Base-by-base conservation (phyloP, 2,113 vertebrate genomes). In the Ceyx melanurus region DNA sequence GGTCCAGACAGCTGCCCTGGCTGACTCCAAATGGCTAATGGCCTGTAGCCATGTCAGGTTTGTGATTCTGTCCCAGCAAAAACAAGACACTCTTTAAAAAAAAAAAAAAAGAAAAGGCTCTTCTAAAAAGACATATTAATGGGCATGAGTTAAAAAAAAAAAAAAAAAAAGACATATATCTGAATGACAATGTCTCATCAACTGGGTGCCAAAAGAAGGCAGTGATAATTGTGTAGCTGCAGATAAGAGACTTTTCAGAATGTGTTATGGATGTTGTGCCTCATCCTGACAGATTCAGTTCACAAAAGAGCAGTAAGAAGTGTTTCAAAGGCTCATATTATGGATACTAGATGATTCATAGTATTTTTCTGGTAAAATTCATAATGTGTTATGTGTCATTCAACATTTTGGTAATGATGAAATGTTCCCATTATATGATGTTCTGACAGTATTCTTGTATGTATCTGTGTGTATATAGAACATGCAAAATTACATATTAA, bases 141-240 rank as follows among this genome's bases (percentile, higher is more conserved):
- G 20, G 33, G 15, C 65, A 60, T n/a, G 1, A 78, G 75, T 42
- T 66, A 1, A 71, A 64, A 83, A 86, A 78, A 53, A 83, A 82
- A 46, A 25, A 25, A 57, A 37, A 57, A 4, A 65, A 62, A 67
- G 86, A 66, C 8, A 9, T 71, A 16, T 54, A 42, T 83, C 65
- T 88, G 37, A 90, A 70, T 60, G 56, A 64, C 88, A 92, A 51
- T 74, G 53, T 48, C 48, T 90, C 45, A 75, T 88, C 92, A 92
- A 74, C 80, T 84, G 53, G 26, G 48, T 89, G 37, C 57, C 64
- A 78, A 78, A 86, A 58, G 43, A 91, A 78, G 74, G 18, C 45
- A 73, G 57, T 57, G 57, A n/a, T 90, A 88, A 51, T 90, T 78
- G 53, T 45, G 40, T 84, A 61, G 35, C 54, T 91, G 45, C 70